Evolutionary conservation across 1,140 invertebrate species (phyloP), one percentile per base, ranked within the genome.

Genomic region (Drosophila virilis): DNA sequence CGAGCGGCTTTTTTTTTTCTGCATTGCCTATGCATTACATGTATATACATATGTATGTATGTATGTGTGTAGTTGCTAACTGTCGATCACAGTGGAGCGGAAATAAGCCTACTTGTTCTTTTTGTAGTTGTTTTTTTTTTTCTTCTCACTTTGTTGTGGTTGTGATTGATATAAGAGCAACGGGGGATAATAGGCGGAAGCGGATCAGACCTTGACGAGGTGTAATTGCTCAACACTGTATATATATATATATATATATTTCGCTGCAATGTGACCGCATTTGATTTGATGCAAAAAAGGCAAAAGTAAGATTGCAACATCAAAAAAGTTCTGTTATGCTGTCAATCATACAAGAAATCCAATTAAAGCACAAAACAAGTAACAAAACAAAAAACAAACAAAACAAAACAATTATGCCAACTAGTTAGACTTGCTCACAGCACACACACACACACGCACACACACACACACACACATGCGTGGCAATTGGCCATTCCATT

Each of bases 21-120:
- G 42, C 59, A 70, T 68, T 58, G 70, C 42, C 65, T 68, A 68
- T 69, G 71, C 70, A 73, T 68, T 64, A 38, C 50, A 17, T 46
- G 2, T 22, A 22, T 3, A 22, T n/a, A n/a, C n/a, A n/a, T 22
- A 32, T 60, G 13, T 67, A 9, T 40, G 10, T 59, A 17, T 17
- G 17, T 17, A n/a, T n/a, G n/a, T n/a, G n/a, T n/a, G n/a, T n/a
- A n/a, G n/a, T n/a, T n/a, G n/a, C n/a, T n/a, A n/a, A n/a, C n/a
- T n/a, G 10, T 46, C 57, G 35, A 46, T 73, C 50, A 46, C 13
- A 33, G 33, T 72, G 45, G 37, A 59, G 13, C 45, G 62, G 62
- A 67, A 73, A 73, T 61, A 50, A 46, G 50, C n/a, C 54, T 40
- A 6, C 22, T 60, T 52, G 28, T 46, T 52, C 42, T 57, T 32